Evolutionary conservation across 2,797 vertebrate genomes (phyloP).

Genomic region (Picus viridis): DNA sequence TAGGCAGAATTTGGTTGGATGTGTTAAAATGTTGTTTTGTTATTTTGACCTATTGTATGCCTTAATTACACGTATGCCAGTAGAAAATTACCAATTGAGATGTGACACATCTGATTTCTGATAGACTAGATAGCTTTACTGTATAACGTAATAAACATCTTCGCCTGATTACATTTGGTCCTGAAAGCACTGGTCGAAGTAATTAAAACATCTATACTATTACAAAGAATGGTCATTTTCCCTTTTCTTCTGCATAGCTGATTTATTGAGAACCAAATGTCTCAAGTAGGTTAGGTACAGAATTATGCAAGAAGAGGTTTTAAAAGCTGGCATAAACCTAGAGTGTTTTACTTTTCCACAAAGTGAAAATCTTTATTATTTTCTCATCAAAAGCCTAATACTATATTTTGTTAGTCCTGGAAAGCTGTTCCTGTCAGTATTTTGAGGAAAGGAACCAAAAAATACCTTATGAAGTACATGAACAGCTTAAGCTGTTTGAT

Average conservation of each 20-base stretch:
- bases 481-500: slow-evolving; percentile 3
- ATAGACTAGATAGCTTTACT: too few relatives aligned
- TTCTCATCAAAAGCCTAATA: not conserved
- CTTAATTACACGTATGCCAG: too few relatives aligned
- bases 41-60: too few relatives aligned
- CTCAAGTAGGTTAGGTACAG: not conserved
- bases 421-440: not conserved
- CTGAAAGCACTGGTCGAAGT: too few relatives aligned
- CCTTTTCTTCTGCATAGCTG: not conserved
- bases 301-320: not conserved
- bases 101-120: too few relatives aligned
- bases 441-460: not conserved
- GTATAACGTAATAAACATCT: too few relatives aligned
- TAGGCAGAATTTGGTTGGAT: too few relatives aligned
- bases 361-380: not conserved
- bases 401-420: not conserved
- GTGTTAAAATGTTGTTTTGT: too few relatives aligned
- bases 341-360: not conserved
- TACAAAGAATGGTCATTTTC: not conserved
- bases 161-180: too few relatives aligned
- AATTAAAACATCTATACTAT: too few relatives aligned
- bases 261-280: not conserved
- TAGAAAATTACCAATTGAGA: too few relatives aligned
- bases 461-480: not conserved
- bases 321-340: not conserved